A percentile compares a stretch with the other conserved stretches of the same genome.
Evolutionary conservation across 2,888 invertebrate genomes (phyloP).

Genomic region (Leptinotarsa tumamoca): DNA sequence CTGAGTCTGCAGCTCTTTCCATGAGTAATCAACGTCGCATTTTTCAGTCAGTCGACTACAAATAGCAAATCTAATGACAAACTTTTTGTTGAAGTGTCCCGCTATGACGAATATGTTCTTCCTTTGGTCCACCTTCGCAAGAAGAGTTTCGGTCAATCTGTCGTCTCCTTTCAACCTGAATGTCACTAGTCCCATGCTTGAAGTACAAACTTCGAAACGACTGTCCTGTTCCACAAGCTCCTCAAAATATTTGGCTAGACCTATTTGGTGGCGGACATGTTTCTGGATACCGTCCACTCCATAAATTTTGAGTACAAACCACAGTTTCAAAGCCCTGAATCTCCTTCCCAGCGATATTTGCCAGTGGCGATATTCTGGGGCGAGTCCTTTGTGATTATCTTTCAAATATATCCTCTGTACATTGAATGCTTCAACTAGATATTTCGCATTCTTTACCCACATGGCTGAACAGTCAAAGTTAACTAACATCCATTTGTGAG

Average conservation of each 20-base stretch:
- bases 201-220: slow-evolving; percentile 79
- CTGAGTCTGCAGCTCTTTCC: slow-evolving; percentile 63
- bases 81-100: slow-evolving; percentile 75
- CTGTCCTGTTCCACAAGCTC: slow-evolving; percentile 77
- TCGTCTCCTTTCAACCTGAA: slow-evolving; percentile 87
- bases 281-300: slow-evolving; percentile 85
- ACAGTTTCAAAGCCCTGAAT: slow-evolving; percentile 90
- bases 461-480: slow-evolving; percentile 97
- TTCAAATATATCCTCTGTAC: slow-evolving; percentile 93
- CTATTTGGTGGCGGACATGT: slow-evolving; percentile 81
- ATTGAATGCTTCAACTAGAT: slow-evolving; percentile 88
- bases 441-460: slow-evolving; percentile 87
- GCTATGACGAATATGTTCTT: slow-evolving; percentile 87
- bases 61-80: slow-evolving; percentile 84
- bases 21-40: slow-evolving; percentile 81
- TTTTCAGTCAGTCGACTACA: slow-evolving; percentile 80
- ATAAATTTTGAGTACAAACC: slow-evolving; percentile 89
- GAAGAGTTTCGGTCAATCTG: slow-evolving; percentile 75
- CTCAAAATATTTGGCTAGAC: slow-evolving; percentile 84
- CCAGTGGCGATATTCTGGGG: slow-evolving; percentile 83
- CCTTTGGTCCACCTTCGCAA: slow-evolving; percentile 79
- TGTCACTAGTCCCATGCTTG: slow-evolving; percentile 79
- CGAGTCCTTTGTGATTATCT: slow-evolving; percentile 75
- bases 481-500: slow-evolving; percentile 95
- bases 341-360: slow-evolving; percentile 89